Conservation (phyloP, 2,888 invertebrate species). For the Eustalomyia histrio region DNA sequence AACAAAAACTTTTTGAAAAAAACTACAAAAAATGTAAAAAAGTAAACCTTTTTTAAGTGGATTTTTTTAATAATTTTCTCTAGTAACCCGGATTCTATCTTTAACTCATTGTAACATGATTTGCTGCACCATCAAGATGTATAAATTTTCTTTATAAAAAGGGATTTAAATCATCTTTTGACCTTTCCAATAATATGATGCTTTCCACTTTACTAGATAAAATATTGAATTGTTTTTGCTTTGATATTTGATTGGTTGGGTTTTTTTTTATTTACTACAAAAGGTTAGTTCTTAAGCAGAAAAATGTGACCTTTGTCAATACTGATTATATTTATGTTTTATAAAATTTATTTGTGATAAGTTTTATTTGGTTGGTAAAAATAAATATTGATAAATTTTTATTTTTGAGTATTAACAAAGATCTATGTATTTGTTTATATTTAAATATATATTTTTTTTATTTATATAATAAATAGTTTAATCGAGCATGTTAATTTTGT, state of each 20-base stretch:
- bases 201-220: neutral
- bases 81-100: neutral
- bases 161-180: constrained; percentile 19
- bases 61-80: neutral
- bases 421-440: neutral
- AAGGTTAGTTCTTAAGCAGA: neutral
- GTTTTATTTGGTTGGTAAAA: neutral
- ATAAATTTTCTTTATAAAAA: neutral
- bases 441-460: neutral
- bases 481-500: neutral
- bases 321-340: neutral
- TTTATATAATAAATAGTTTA: neutral
- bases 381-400: neutral
- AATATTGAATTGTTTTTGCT: constrained; percentile 9
- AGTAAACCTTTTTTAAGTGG: constrained; percentile 22
- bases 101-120: too few species aligned
- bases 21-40: neutral
- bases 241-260: constrained; percentile 10
- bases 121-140: too few species aligned
- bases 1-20: neutral
- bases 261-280: neutral
- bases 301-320: neutral
- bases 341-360: neutral
- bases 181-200: neutral
- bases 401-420: neutral